Base-by-base conservation (phyloP, 2,797 vertebrate species). In the Perodicticus potto region DNA sequence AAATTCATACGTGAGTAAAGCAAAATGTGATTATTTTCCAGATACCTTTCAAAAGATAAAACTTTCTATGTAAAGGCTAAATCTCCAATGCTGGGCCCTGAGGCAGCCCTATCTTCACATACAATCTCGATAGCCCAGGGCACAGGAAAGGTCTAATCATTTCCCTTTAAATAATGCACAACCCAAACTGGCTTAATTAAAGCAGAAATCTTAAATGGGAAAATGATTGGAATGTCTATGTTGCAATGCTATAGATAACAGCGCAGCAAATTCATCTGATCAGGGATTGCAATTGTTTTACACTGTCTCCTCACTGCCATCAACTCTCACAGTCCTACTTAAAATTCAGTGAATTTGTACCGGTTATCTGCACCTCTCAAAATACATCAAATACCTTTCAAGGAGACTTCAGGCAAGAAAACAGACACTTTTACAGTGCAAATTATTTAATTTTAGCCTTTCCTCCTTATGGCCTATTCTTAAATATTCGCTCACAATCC, bases 331-430 rank as follows among this genome's bases (percentile, higher is more conserved):
- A 76, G 49, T 57, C 89, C 88, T 93, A 67, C 57, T 95, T 96
- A 93, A 90, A 88, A 95, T 91, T 84, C 82, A 95, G 70, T 84
- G 89, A 67, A 95, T 89, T 55, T 93, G 90, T 27, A 92, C 95
- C n/a, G 37, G 93, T 74, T 70, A 74, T 89, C 89, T 82, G 65
- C 25, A 53, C 40, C 57, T 96, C 92, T 96, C 63, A 80, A 83
- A 91, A 96, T n/a, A 55, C 65, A 92, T 55, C 82, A 70, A 70
- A 69, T 69, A 76, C 27, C 40, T 69, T 76, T 61, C 49, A 25
- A 14, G 37, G 73, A 89, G 45, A 84, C 40, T 77, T 72, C 63
- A 82, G n/a, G 89, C 43, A 40, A 5, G 70, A 93, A 90, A 95
- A n/a, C 55, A 89, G 92, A 90, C n/a, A 61, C 69, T 83, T 65